Evolutionary conservation across 2,113 vertebrate genomes (phyloP).

Genomic region (Oreochromis niloticus): DNA sequence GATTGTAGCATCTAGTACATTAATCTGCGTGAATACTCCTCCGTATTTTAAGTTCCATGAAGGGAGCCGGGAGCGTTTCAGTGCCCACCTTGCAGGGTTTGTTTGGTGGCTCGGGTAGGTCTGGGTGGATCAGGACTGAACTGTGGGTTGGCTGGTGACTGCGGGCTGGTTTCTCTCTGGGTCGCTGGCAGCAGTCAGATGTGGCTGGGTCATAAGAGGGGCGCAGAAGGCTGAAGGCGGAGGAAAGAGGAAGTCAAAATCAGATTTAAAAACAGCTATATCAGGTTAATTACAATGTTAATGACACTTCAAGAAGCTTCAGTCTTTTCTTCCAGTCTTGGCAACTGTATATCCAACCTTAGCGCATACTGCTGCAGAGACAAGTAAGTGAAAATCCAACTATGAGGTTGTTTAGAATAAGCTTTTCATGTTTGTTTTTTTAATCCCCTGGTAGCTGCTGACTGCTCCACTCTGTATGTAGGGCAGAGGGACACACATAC

Average conservation of each 20-base stretch:
- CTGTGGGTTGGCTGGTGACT: slow-evolving; percentile 36
- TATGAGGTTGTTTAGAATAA: background rate
- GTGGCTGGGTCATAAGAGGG: slow-evolving; percentile 58
- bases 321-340: background rate
- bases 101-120: background rate
- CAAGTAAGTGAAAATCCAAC: background rate
- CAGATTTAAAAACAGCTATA: background rate
- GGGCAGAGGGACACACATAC: background rate
- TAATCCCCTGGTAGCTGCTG: background rate
- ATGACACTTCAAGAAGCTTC: background rate
- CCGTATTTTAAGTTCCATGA: background rate
- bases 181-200: slow-evolving; percentile 39
- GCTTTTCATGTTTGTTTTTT: background rate
- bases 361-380: background rate
- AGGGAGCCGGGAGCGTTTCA: background rate
- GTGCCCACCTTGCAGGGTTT: background rate
- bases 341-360: background rate
- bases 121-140: background rate
- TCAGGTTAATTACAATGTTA: background rate
- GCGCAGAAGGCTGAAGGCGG: slow-evolving; percentile 8
- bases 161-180: slow-evolving; percentile 44
- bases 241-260: background rate
- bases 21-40: background rate
- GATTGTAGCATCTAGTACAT: background rate
- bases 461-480: background rate